A percentile compares a stretch with the other conserved stretches of the same genome.
Evolutionary conservation across 2,797 vertebrate species (phyloP).

Genomic region (Alcedo quadribrachys): DNA sequence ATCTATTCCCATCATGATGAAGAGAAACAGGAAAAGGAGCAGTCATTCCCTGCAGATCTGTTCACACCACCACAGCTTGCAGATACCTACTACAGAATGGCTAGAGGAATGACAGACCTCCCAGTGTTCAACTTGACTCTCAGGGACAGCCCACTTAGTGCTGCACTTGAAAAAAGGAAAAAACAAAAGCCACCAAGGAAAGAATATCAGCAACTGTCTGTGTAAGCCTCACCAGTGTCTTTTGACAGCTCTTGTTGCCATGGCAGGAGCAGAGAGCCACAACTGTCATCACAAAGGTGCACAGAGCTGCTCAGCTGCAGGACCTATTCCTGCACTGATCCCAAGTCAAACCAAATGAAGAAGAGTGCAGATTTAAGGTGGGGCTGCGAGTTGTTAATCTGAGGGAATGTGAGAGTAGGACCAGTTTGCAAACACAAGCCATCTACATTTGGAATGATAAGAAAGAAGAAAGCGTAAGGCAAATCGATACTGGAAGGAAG

Average conservation of each 20-base stretch:
- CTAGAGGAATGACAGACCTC: neutral
- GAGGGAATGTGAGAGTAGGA: accelerated
- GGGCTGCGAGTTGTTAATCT: neutral
- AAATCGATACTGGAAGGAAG: neutral
- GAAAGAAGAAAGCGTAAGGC: neutral
- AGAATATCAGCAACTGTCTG: neutral
- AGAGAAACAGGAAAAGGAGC: neutral
- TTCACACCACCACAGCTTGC: neutral
- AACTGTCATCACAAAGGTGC: neutral
- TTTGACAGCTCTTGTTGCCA: neutral
- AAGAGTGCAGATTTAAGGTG: neutral
- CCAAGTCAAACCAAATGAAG: neutral
- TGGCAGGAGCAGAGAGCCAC: neutral
- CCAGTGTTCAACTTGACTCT: neutral
- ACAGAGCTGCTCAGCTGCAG: neutral
- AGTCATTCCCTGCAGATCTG: neutral
- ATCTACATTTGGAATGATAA: neutral
- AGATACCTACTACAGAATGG: neutral
- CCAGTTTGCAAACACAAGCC: neutral
- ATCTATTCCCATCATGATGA: neutral
- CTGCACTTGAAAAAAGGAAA: neutral
- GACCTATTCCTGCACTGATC: neutral
- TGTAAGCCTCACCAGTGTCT: neutral
- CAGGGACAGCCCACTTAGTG: neutral
- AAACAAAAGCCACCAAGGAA: neutral